Evolutionary conservation across 2,113 vertebrate genomes (phyloP).

Genomic region (Ailurus styani): DNA sequence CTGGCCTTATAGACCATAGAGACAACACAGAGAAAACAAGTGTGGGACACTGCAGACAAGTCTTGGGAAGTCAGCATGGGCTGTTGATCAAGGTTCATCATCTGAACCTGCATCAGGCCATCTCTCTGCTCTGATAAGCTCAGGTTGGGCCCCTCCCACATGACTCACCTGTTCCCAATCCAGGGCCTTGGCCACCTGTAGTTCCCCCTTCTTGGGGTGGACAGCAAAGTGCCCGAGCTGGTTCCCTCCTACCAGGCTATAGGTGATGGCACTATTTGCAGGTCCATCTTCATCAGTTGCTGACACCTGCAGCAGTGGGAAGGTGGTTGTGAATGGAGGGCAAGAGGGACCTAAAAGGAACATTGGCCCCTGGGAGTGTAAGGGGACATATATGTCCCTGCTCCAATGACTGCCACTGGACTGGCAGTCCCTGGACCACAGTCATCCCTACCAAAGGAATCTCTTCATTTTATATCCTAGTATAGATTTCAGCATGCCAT

Average conservation of each 20-base stretch:
- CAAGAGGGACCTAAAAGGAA: not conserved
- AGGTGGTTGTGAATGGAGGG: not conserved
- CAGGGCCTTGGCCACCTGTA: conserved; percentile 86
- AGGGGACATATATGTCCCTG: not conserved
- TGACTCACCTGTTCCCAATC: conserved; percentile 94
- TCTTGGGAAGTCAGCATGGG: not conserved
- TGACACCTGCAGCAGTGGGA: conserved; percentile 82
- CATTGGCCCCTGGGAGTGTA: not conserved
- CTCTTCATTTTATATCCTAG: not conserved
- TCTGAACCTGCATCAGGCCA: not conserved
- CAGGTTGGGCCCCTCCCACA: not conserved
- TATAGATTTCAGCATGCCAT: not conserved
- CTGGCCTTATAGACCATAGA: not conserved
- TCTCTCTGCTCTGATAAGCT: not conserved
- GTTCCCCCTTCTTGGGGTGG: conserved; percentile 87
- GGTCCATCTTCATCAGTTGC: conserved; percentile 91
- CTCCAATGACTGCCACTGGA: not conserved
- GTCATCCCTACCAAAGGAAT: not conserved
- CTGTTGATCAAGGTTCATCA: not conserved
- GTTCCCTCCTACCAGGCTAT: conserved; percentile 91
- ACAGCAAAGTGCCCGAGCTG: conserved; percentile 88
- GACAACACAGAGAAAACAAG: not conserved
- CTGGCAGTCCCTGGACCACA: not conserved
- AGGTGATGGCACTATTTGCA: conserved; percentile 89
- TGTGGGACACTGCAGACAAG: not conserved